Evolutionary conservation across 37 sponge, comb jelly and placozoan species (phyloP).

Genomic region (Theonella swinhoei): DNA sequence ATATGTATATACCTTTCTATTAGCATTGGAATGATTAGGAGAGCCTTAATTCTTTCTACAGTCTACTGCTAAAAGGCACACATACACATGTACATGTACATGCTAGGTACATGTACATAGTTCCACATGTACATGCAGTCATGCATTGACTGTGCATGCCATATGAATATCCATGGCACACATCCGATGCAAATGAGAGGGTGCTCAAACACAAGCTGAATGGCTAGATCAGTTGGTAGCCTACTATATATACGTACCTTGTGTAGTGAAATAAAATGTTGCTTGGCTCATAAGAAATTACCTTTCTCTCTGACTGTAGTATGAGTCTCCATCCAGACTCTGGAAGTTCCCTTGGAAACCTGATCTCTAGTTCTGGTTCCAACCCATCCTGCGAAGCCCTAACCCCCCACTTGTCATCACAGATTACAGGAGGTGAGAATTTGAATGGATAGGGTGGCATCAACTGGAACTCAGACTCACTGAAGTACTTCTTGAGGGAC

Average conservation of each 20-base stretch:
- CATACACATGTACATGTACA: too few species aligned
- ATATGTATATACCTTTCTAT: too few species aligned
- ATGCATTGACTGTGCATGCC: too few species aligned
- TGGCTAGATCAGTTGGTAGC: neutral
- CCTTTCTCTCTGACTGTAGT: conserved; percentile 39
- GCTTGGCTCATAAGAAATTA: neutral
- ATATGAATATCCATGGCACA: too few species aligned
- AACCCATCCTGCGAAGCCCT: neutral
- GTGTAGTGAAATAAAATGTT: too few species aligned
- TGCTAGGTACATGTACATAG: too few species aligned
- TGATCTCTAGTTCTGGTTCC: conserved; percentile 5
- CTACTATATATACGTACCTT: neutral
- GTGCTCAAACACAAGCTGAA: too few species aligned
- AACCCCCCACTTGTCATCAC: neutral
- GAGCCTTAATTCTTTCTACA: too few species aligned
- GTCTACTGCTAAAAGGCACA: too few species aligned
- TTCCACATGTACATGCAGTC: neutral
- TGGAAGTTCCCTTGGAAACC: conserved; percentile 12
- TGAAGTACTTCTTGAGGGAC: neutral
- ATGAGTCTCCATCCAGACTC: conserved; percentile 35
- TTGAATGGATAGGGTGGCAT: neutral
- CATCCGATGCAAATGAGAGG: too few species aligned
- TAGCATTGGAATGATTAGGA: too few species aligned
- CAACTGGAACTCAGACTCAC: neutral
- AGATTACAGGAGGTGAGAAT: neutral